phyloP scores from a whole-genome alignment of 2,113 vertebrate species.

The Ibidorhyncha struthersii region DNA sequence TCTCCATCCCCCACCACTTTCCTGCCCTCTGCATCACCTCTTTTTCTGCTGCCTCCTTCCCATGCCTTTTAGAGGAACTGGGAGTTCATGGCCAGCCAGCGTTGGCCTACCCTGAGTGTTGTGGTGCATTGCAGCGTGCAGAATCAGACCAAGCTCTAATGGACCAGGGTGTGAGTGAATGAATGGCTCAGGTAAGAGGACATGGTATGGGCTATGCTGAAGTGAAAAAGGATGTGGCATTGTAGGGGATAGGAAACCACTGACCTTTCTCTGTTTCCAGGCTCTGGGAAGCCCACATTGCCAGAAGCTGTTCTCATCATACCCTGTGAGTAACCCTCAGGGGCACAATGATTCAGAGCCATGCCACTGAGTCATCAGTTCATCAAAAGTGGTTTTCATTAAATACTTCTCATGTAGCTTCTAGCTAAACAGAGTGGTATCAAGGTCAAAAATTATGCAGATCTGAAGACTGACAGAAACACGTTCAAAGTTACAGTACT shows the following conservation, averaged over 20 bases:
- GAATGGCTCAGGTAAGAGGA: neutral
- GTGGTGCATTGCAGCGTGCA: accelerated
- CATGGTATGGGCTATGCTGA: neutral
- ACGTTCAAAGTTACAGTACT: neutral
- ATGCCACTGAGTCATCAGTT: neutral
- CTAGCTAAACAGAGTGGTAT: neutral
- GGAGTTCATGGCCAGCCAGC: neutral
- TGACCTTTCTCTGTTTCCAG: neutral
- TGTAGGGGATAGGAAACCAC: neutral
- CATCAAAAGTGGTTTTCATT: neutral
- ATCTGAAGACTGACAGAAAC: neutral
- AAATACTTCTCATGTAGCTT: neutral
- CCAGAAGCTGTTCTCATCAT: neutral
- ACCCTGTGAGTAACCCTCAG: neutral
- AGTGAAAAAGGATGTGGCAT: neutral
- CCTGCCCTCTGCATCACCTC: neutral
- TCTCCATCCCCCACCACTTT: neutral
- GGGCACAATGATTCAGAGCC: neutral
- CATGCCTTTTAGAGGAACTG: neutral
- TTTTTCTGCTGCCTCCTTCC: neutral
- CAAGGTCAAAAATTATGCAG: neutral
- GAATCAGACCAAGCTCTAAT: neutral
- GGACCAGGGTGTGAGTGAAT: neutral
- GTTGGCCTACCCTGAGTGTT: neutral
- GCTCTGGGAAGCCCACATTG: neutral